Conservation (phyloP, 1,140 invertebrate genomes). For the Nasonia vitripennis region DNA sequence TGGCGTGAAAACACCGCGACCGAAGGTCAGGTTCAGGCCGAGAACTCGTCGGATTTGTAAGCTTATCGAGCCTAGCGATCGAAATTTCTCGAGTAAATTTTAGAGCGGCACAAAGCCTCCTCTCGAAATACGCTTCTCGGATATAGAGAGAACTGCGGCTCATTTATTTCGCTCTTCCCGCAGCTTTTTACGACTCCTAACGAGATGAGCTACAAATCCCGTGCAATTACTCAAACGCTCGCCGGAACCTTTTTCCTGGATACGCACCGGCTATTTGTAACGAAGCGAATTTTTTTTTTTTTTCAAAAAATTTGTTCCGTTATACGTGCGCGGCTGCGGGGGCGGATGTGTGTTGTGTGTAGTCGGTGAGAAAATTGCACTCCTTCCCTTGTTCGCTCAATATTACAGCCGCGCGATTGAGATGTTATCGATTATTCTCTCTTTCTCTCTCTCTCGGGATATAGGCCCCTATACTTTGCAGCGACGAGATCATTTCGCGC, state of each 20-base stretch:
- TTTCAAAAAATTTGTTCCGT: no score
- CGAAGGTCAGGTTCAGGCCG: no score
- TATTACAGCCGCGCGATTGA: slow-evolving; percentile 21
- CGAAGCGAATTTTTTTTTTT: no score
- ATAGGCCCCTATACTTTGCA: no score
- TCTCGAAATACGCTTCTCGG: not conserved
- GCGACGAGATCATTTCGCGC: no score
- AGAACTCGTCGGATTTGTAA: not conserved
- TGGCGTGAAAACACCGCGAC: not conserved
- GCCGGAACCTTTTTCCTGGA: slow-evolving; percentile 9
- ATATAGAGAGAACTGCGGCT: not conserved
- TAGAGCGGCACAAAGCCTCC: not conserved
- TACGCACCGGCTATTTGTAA: slow-evolving; percentile 2
- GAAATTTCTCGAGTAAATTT: slow-evolving; percentile 4
- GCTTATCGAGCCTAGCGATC: not conserved
- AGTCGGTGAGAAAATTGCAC: slow-evolving; percentile 44
- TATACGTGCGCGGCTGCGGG: no score
- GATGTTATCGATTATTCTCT: slow-evolving; percentile 35
- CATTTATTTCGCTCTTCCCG: not conserved
- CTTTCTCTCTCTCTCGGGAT: no score
- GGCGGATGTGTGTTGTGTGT: not conserved
- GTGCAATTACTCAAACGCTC: not conserved
- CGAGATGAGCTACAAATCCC: not conserved
- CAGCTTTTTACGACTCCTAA: not conserved
- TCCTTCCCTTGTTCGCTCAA: slow-evolving; percentile 5